Percentiles rank a stretch among this genome's conserved stretches.
phyloP scores from a whole-genome alignment of 2,113 vertebrate genomes.

The Eptesicus fuscus region DNA sequence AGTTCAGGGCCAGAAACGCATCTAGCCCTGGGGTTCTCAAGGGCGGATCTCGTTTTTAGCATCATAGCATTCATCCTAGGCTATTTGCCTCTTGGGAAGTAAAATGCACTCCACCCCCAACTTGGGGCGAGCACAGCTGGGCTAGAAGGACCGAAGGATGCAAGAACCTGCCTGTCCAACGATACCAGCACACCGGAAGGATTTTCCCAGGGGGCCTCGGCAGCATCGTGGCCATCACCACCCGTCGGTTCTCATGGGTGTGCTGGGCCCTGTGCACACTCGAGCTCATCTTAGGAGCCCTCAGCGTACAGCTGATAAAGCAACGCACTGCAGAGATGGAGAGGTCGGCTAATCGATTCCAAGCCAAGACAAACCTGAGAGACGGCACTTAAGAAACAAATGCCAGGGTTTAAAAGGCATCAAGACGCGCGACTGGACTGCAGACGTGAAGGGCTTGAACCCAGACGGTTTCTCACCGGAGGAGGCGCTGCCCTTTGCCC shows the following conservation, averaged over 20 bases:
- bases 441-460: not conserved
- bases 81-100: not conserved
- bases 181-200: not conserved
- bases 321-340: not conserved
- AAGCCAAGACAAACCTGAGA: not conserved
- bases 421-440: not conserved
- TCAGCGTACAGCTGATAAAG: not conserved
- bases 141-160: not conserved
- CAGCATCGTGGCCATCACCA: fast-evolving
- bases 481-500: not conserved
- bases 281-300: not conserved
- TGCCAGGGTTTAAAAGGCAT: not conserved
- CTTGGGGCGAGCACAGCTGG: not conserved
- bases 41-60: not conserved
- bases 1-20: not conserved
- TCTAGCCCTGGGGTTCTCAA: not conserved
- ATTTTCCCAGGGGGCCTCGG: not conserved
- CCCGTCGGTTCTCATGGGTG: not conserved
- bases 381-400: not conserved
- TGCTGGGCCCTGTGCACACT: not conserved
- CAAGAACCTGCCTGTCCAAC: not conserved
- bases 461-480: not conserved
- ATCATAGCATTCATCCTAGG: not conserved
- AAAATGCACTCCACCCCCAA: not conserved
- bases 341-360: not conserved